phyloP scores from a whole-genome alignment of 1,140 invertebrate genomes.

The Manduca sexta region DNA sequence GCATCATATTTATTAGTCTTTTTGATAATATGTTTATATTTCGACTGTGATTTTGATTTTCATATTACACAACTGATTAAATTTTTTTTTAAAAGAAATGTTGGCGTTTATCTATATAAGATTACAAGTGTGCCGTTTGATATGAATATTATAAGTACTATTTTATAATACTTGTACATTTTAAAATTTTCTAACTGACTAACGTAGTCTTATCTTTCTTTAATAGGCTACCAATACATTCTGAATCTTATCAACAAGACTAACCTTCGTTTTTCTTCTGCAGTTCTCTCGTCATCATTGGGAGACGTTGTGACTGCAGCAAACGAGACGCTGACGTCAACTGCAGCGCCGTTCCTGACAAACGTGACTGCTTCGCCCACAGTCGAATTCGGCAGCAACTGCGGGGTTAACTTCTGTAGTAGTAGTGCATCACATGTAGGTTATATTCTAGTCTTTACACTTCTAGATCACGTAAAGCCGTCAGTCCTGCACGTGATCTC shows the following conservation, averaged over 20 bases:
- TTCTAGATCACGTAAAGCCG: too few relatives aligned
- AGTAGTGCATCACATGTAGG: constrained; percentile 59
- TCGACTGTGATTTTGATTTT: background rate
- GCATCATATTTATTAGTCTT: too few relatives aligned
- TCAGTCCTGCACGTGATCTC: too few relatives aligned
- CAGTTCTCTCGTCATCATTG: constrained; percentile 54
- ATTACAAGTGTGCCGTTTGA: background rate
- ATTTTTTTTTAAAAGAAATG: background rate
- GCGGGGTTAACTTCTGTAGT: constrained; percentile 86
- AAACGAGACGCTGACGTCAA: constrained; percentile 32
- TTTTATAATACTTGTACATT: background rate
- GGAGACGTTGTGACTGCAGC: constrained; percentile 27
- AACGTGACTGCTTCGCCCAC: constrained; percentile 19
- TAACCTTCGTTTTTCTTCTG: constrained; percentile 10
- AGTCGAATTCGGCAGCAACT: constrained; percentile 67
- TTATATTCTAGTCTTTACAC: background rate
- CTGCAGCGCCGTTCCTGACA: constrained; percentile 20
- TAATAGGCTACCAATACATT: too few relatives aligned
- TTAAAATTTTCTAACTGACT: background rate
- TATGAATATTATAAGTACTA: background rate
- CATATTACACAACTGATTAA: background rate
- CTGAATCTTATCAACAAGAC: background rate
- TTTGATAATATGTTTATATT: background rate
- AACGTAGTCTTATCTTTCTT: background rate
- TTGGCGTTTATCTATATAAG: background rate